A percentile compares a stretch with the other conserved stretches of the same genome.
Evolutionary conservation across 2,113 vertebrate species (phyloP).

Genomic region (Spermophilus dauricus): DNA sequence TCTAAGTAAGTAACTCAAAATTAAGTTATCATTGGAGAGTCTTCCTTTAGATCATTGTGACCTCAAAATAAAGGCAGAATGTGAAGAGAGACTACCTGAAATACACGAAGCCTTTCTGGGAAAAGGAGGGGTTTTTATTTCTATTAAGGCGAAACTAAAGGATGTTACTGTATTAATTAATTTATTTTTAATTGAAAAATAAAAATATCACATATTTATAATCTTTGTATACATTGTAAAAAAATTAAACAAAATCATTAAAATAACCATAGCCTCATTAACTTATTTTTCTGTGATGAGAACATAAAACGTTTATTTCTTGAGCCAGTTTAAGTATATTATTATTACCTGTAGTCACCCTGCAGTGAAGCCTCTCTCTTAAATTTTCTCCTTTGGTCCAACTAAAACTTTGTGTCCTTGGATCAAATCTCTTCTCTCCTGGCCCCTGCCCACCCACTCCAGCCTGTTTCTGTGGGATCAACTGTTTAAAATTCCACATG

Average conservation of each 20-base stretch:
- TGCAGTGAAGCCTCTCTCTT: no score
- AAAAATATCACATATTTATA: not conserved
- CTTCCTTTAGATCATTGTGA: not conserved
- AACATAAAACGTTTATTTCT: not conserved
- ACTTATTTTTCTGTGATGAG: not conserved
- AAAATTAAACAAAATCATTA: not conserved
- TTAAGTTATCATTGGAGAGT: not conserved
- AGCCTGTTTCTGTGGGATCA: not conserved
- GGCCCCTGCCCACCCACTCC: fast-evolving
- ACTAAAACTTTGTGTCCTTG: not conserved
- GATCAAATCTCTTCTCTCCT: not conserved
- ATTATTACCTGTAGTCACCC: not conserved
- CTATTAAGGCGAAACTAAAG: not conserved
- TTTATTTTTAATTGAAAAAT: not conserved
- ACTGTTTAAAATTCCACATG: no score
- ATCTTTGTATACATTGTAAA: not conserved
- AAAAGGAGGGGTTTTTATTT: conserved; percentile 39
- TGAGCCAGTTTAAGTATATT: not conserved
- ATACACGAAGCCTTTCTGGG: not conserved
- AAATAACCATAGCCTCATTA: not conserved
- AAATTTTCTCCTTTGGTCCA: no score
- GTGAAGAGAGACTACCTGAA: not conserved
- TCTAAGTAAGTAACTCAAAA: not conserved
- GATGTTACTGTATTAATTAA: not conserved
- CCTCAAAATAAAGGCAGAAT: not conserved